Percentiles rank a stretch among this genome's conserved stretches.
Evolutionary conservation across 1,140 invertebrate genomes (phyloP).

Genomic region (Dinoponera quadriceps): DNA sequence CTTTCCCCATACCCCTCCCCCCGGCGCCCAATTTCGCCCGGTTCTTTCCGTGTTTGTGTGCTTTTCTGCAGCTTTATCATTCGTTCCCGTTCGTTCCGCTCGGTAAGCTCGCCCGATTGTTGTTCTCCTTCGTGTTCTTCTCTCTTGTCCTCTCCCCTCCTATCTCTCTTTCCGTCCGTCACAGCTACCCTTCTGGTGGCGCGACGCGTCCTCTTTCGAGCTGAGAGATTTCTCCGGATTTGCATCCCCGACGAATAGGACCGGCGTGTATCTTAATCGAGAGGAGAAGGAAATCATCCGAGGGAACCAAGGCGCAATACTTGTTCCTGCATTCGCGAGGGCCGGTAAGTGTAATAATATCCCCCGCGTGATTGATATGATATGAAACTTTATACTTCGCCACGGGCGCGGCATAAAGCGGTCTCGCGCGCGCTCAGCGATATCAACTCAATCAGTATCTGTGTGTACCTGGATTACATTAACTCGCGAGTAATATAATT

Average conservation of each 20-base stretch:
- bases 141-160: not conserved
- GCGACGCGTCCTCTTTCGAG: no score
- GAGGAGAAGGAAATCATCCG: not conserved
- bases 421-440: constrained; percentile 19
- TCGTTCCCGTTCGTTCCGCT: not conserved
- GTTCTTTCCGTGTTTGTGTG: constrained; percentile 23
- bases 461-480: constrained; percentile 58
- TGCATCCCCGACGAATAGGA: not conserved
- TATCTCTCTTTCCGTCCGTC: no score
- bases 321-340: constrained; percentile 4
- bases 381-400: constrained; percentile 54
- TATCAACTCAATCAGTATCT: constrained; percentile 60
- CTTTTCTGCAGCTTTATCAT: constrained; percentile 13
- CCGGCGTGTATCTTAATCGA: no score
- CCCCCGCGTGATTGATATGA: constrained; percentile 47
- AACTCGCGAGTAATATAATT: constrained; percentile 60
- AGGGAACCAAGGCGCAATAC: not conserved
- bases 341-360: constrained; percentile 45
- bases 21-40: not conserved
- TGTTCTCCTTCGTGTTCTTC: not conserved
- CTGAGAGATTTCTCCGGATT: not conserved
- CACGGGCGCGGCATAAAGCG: constrained; percentile 56
- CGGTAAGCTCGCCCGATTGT: not conserved
- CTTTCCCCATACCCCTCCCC: not conserved
- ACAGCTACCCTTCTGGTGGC: no score